Base-by-base conservation (phyloP, 2,888 invertebrate species). In the Ichneumoninae sp. region DNA sequence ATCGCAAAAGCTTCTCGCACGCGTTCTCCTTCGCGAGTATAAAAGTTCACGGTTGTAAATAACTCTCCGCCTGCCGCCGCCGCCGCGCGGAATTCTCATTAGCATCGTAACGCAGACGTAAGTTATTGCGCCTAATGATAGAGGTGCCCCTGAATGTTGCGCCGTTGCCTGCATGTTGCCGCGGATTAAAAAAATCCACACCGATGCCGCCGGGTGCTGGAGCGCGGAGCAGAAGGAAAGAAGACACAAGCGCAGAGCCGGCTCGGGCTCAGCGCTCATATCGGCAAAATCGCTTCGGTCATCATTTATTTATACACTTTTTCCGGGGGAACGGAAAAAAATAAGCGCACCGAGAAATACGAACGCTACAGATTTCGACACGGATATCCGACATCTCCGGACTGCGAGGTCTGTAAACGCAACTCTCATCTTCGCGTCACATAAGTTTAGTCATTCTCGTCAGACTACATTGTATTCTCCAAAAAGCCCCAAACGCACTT, bases 61-160 rank as follows among this genome's bases (percentile, higher is more conserved):
- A 85, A 85, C 82, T 85, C 82, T 65, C 62, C 26, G 69, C 71
- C n/a, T 62, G 47, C 65, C 19, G 75, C 69, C 72, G 60, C 71
- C 19, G 79, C 76, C 57, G 57, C 57, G 79, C 60, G 90, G 89
- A 91, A 90, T 90, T 88, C 89, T 91, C 90, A 91, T 91, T 91
- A 91, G 90, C 90, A 90, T 91, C 90, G 88, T 88, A 90, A 89
- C 88, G 84, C 84, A 86, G 89, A 86, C 87, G 81, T 90, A 90
- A 89, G 89, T 91, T 91, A 91, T 90, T 88, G 90, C 90, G 76
- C 83, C 86, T 91, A 90, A 90, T 90, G 89, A 90, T 91, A 91
- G 90, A 90, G 89, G 83, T 86, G 87, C 86, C 86, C 87, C 83
- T 86, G 86, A 86, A 86, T 87, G 79, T 84, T 80, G 80, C 40